Conservation (phyloP, 1,140 invertebrate genomes). For the Onthophagus taurus region DNA sequence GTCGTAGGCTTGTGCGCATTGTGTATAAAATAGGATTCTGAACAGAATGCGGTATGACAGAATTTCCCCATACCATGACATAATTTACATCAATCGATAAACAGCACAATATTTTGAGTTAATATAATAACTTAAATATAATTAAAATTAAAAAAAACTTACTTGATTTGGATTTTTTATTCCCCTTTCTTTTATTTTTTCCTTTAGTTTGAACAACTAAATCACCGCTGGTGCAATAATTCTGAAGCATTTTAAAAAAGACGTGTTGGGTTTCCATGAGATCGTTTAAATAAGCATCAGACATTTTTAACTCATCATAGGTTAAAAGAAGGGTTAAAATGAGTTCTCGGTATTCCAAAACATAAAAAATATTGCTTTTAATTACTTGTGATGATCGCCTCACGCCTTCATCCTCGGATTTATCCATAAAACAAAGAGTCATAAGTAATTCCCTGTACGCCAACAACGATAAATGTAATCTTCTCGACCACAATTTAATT, state of each 20-base stretch:
- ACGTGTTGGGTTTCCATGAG: constrained; percentile 82
- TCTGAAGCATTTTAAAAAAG: constrained; percentile 86
- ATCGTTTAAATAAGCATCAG: constrained; percentile 78
- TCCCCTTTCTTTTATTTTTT: constrained; percentile 30
- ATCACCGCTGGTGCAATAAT: constrained; percentile 59
- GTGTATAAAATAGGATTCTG: too few species aligned
- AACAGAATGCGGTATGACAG: too few species aligned
- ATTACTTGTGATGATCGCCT: constrained; percentile 71
- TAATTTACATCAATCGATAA: too few species aligned
- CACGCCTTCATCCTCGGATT: constrained; percentile 54
- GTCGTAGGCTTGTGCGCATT: too few species aligned
- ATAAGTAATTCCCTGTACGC: constrained; percentile 61
- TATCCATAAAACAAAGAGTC: constrained; percentile 75
- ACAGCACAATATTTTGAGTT: too few species aligned
- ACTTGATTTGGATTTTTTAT: constrained; percentile 3
- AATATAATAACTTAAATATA: too few species aligned
- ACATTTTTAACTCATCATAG: constrained; percentile 80
- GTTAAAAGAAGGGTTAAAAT: constrained; percentile 67
- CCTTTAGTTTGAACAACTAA: constrained; percentile 46
- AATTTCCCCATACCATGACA: too few species aligned
- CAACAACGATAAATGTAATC: constrained; percentile 67
- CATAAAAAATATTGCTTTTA: constrained; percentile 89
- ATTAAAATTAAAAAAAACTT: too few species aligned
- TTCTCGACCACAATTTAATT: constrained; percentile 66
- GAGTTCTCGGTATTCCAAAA: constrained; percentile 88